Evolutionary conservation across 2,797 vertebrate species (phyloP).

Genomic region (Picus viridis): DNA sequence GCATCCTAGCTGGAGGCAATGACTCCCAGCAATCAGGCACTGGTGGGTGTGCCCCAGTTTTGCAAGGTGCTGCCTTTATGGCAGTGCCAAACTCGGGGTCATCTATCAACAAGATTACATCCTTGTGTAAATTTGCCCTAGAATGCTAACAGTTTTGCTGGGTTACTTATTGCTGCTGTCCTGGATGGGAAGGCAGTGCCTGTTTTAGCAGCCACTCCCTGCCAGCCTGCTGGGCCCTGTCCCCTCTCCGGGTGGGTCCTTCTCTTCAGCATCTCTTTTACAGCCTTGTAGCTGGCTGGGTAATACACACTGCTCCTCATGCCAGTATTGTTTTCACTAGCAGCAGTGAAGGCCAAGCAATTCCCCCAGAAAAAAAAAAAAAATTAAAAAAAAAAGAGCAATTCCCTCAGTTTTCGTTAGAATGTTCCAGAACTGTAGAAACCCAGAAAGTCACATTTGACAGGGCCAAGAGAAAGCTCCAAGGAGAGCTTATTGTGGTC

Average conservation of each 20-base stretch:
- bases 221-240: accelerated
- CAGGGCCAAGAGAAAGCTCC: not conserved
- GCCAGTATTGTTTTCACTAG: not conserved
- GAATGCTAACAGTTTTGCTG: not conserved
- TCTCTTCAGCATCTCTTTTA: not conserved
- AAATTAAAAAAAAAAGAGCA: not conserved
- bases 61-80: not conserved
- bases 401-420: not conserved
- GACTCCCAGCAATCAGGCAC: not conserved
- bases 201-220: not conserved
- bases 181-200: not conserved
- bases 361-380: not conserved
- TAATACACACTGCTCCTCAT: not conserved
- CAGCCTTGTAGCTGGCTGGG: not conserved
- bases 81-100: not conserved
- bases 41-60: not conserved
- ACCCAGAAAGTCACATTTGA: not conserved
- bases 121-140: not conserved
- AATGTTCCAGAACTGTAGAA: not conserved
- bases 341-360: not conserved
- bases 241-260: not conserved
- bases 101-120: not conserved
- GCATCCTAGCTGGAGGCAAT: not conserved
- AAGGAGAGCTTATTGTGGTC: no score
- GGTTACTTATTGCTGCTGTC: not conserved